A percentile compares a stretch with the other conserved stretches of the same genome.
phyloP scores from a whole-genome alignment of 2,113 vertebrate genomes.

The Sapayoa aenigma region DNA sequence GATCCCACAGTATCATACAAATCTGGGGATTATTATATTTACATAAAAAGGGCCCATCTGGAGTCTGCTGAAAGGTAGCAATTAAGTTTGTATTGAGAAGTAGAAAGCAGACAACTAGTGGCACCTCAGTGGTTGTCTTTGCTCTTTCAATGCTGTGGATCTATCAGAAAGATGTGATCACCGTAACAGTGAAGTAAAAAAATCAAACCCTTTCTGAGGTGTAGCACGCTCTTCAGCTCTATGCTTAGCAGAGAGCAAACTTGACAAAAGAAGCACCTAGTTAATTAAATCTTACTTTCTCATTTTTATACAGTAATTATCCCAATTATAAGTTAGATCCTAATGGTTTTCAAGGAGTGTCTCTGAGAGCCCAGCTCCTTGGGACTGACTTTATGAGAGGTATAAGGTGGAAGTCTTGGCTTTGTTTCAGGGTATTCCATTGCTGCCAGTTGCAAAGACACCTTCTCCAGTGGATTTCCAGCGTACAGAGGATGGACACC shows the following conservation, averaged over 20 bases:
- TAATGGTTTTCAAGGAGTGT: not conserved
- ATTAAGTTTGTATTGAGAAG: not conserved
- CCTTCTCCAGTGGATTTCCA: not conserved
- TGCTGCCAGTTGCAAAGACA: not conserved
- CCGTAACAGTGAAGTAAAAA: not conserved
- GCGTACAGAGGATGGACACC: not conserved
- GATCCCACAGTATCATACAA: not conserved
- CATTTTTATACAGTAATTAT: constrained; percentile 1
- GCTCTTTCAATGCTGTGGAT: not conserved
- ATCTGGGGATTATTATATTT: not conserved
- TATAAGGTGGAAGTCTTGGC: not conserved
- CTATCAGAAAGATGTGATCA: not conserved
- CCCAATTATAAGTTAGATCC: constrained; percentile 29
- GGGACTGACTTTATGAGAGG: not conserved
- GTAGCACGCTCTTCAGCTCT: not conserved
- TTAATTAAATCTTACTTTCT: constrained; percentile 35
- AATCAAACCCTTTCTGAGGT: not conserved
- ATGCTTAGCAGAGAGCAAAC: not conserved
- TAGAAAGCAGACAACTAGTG: not conserved
- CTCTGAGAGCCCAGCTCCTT: not conserved
- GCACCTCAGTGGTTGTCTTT: not conserved
- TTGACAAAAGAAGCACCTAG: not conserved
- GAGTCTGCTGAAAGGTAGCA: not conserved
- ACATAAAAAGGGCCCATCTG: not conserved
- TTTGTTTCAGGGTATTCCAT: not conserved